Base-by-base conservation (phyloP, 1,140 invertebrate species). In the Pristionchus pacificus region DNA sequence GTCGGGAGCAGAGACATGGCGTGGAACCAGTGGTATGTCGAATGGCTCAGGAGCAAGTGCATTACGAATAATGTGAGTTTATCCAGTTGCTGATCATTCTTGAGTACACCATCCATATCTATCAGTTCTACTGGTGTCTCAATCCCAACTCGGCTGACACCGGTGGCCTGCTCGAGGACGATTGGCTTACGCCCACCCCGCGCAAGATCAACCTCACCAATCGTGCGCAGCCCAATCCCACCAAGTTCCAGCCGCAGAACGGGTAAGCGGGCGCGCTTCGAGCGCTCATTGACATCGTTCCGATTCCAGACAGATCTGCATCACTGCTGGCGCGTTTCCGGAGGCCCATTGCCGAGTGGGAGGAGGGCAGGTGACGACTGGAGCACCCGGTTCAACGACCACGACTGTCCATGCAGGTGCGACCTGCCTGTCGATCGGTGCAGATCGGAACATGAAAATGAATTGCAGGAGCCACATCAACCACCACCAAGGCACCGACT, bases 151-250 rank as follows among this genome's bases (percentile, higher is more conserved):
- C 60, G n/a, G 60, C 10, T 13, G 60, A 60, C 28, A 60, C 60
- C n/a, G 60, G 60, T 13, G 60, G 60, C 13, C 28, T 60, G n/a
- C 60, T 60, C 60, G 28, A 60, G n/a, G 60, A 60, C n/a, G 60
- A 60, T 29, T 60, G 60, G 60, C 60, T 10, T 6, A 60, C 60
- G 3, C 60, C n/a, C 60, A 29, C 13, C 60, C n/a, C 6, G n/a
- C 3, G 28, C 3, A 60, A 60, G 60, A 29, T 29, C 60, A 13
- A 60, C n/a, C 60, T 60, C 10, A 24, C 28, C 10, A 25, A 6
- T 10, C 6, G 60, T 10, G 60, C 60, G 13, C n/a, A 25, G n/a
- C 60, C 60, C 60, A 24, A 60, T 60, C 60, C 60, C 10, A 60
- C 60, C n/a, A 60, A 60, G 60, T 60, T 60, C 28, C 60, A 60